Base-by-base conservation (phyloP, 2,888 invertebrate species). In the Chloroclystis v-ata region DNA sequence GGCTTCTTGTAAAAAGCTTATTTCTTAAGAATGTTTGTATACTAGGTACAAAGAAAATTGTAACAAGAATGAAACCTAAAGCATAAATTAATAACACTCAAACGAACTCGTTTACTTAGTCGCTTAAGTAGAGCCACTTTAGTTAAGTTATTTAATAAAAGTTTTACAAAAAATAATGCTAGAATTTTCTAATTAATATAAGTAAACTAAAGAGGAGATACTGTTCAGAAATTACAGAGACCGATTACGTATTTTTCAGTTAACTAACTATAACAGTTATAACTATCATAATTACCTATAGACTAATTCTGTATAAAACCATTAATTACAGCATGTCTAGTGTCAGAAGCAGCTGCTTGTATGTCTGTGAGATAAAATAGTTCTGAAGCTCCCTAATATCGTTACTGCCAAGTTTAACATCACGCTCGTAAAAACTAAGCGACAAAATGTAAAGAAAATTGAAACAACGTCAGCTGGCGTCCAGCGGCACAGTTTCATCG, bases 391-490 rank as follows among this genome's bases (percentile, higher is more conserved):
- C 50, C 55, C 55, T 54, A 59, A 63, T 59, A 59, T 58, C 54
- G 56, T 57, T 59, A 62, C 58, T 57, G 49, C 52, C 54, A 60
- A 60, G 58, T 55, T 53, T 58, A 53, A 59, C 52, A 58, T 56
- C 45, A 53, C 46, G 56, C 50, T 51, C 53, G 60, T 58, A 63
- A 64, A 68, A 65, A 61, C 50, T 47, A 54, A 62, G 59, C 54
- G 60, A 63, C 60, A 64, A 69, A 66, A 67, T 63, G 57, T 62
- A 62, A 66, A 70, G 69, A 64, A 68, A 66, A 70, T 64, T 66
- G 10, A 64, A 70, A 68, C 67, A 67, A 65, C 67, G 65, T 58
- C 71, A 67, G 69, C 66, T 70, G 65, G 60, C 52, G 54, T 44
- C 58, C 32, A 37, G 44, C 55, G 43, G 59, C 54, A 57, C 61